These are phyloP conservation scores for Hoplostethus atlanticus DNA, from an alignment of 2,797 vertebrate genomes.

Conservation along the genomic window DNA sequence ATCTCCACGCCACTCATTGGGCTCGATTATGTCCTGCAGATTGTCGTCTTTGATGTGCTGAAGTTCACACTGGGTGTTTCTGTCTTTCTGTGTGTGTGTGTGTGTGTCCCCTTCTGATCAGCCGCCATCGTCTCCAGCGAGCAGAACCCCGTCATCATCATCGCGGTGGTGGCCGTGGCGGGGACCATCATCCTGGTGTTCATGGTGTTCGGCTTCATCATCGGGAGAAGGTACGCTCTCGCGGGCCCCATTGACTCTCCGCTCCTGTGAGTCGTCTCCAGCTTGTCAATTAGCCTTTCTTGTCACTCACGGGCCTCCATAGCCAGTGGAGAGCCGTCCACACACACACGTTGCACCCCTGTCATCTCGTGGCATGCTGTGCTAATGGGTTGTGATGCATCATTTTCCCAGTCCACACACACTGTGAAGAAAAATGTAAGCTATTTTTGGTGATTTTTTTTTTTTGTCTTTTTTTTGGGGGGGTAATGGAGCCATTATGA, in stretches of 20 bases:
- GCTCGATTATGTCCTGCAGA: conserved; percentile 60
- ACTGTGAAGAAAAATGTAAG: conserved; percentile 36
- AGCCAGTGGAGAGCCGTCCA: conserved; percentile 67
- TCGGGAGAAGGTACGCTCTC: conserved; percentile 95
- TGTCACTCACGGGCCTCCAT: conserved; percentile 79
- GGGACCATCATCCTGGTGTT: conserved; percentile 99
- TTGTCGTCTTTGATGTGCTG: conserved; percentile 48
- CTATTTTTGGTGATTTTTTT: conserved; percentile 45
- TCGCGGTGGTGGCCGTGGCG: conserved; percentile 97
- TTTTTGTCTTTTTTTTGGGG: not conserved
- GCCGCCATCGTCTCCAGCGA: conserved; percentile 97
- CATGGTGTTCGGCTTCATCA: conserved; percentile 99
- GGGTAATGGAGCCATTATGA: conserved; percentile 57
- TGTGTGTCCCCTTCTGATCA: conserved; percentile 72
- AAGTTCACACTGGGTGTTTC: conserved; percentile 50
- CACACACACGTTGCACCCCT: conserved; percentile 54
- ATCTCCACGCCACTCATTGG: conserved; percentile 62
- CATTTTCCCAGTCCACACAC: conserved; percentile 33
- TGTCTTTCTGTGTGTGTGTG: conserved; percentile 36
- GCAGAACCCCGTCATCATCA: conserved; percentile 99
- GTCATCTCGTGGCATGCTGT: conserved; percentile 73
- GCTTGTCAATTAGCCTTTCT: conserved; percentile 85
- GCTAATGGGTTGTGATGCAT: conserved; percentile 71
- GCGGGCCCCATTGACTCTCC: conserved; percentile 88
- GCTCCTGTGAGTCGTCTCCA: conserved; percentile 86